Evolutionary conservation across 30 jellyfish, hydroid and myxozoan species (phyloP), one percentile per base, ranked within the genome.

Genomic region (Phacellophora camtschatica): DNA sequence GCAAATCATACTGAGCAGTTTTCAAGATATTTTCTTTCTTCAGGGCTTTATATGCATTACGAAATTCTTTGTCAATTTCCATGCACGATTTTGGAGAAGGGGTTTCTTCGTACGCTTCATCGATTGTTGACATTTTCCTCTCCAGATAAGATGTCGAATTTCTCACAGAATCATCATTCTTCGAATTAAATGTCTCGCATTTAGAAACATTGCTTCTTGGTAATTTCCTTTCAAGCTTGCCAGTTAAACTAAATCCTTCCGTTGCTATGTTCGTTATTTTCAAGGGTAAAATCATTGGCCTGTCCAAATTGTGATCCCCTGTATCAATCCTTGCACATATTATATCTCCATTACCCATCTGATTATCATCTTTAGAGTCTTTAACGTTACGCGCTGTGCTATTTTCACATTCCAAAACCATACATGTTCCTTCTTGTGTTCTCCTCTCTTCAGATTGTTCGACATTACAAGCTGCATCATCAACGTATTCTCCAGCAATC

Each of bases 121-220:
- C 91, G n/a, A 80, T 80, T 18, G 91, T 80, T 48, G 91, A 80
- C 91, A 80, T 80, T 51, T 69, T 50, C 42, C 75, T 80, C 12
- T 36, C 80, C 12, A 80, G 69, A 70, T 50, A 48, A 0, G 81
- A 33, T 13, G 32, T 15, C 65, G 20, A 25, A 24, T 15, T 66
- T 9, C 23, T 20, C 11, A n/a, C 24, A 6, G 20, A 24, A 31
- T 39, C 58, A 11, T 15, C 43, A 18, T 5, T 36, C 0, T 9
- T 25, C 27, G 20, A 36, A 19, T 7, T 15, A 15, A 12, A 7
- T 4, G 31, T n/a, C 29, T 63, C 77, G 5, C 15, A 15, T 1
- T 15, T 29, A 25, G 77, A 22, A 30, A 2, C 5, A 3, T 33
- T 55, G 1, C 3, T 31, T 10, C 58, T 24, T 2, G 28, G 64